Evolutionary conservation across 2,113 vertebrate genomes (phyloP).

Genomic region (Percina caprodes): DNA sequence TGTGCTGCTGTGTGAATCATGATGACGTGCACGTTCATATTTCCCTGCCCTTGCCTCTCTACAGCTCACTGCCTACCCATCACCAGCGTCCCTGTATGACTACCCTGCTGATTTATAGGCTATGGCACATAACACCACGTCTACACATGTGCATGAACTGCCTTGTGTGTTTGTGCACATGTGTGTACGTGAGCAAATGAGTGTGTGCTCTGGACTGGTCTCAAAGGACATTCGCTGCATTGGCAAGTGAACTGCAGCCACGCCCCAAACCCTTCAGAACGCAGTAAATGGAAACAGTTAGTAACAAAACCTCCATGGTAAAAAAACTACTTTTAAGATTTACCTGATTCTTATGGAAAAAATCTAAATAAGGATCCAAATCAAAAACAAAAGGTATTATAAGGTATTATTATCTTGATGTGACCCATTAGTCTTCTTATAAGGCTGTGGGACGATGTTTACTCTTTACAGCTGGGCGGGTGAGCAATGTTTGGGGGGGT

Average conservation of each 20-base stretch:
- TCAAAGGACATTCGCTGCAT: constrained; percentile 47
- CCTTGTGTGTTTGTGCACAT: constrained; percentile 4
- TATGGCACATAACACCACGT: background rate
- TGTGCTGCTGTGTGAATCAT: constrained; percentile 11
- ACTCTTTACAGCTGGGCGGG: constrained; percentile 23
- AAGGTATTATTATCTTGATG: background rate
- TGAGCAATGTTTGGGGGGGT: constrained; percentile 36
- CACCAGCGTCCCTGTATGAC: constrained; percentile 18
- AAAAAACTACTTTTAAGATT: background rate
- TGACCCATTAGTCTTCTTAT: constrained; percentile 1
- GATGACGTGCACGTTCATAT: background rate
- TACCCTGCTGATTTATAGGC: constrained; percentile 51
- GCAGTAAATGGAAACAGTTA: background rate
- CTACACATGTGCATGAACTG: constrained; percentile 12
- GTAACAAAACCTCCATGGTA: background rate
- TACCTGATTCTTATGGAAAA: background rate
- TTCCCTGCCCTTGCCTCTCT: background rate
- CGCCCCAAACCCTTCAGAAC: constrained; percentile 36
- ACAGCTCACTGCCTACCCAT: background rate
- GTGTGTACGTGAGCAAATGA: background rate
- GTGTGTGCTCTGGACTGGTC: constrained; percentile 1
- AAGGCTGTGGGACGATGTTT: constrained; percentile 9
- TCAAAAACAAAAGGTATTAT: background rate
- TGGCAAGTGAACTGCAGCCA: constrained; percentile 36
- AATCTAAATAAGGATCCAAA: background rate